Conservation (phyloP, 2,888 invertebrate species). For the Brenthis ino region DNA sequence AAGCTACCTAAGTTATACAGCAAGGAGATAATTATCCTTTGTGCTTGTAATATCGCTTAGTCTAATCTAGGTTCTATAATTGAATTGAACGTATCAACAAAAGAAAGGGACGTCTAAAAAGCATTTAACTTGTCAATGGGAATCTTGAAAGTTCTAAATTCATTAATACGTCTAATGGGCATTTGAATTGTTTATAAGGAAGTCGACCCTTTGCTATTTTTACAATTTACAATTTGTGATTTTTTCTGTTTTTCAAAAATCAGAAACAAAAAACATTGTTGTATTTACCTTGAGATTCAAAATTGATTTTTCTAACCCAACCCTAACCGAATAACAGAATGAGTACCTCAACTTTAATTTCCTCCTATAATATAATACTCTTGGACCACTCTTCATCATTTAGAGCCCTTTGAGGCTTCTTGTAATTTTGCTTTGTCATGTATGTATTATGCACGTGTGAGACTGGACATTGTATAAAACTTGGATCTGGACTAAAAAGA, state of each 20-base stretch:
- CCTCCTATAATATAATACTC: too few species aligned
- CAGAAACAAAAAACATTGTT: background rate
- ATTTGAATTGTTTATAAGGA: constrained; percentile 32
- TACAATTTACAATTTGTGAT: constrained; percentile 5
- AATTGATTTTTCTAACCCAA: background rate
- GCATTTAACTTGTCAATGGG: constrained; percentile 18
- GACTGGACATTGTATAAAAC: too few species aligned
- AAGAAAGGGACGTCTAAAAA: constrained; percentile 13
- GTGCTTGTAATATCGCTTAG: too few species aligned
- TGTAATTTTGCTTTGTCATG: too few species aligned
- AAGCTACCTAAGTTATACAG: too few species aligned
- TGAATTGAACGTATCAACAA: constrained; percentile 4
- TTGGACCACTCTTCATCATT: too few species aligned
- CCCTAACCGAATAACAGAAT: too few species aligned
- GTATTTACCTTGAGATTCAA: background rate
- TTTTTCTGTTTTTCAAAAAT: background rate
- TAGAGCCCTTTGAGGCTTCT: too few species aligned
- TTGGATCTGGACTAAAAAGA: too few species aligned
- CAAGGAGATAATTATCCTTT: too few species aligned
- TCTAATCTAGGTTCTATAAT: background rate
- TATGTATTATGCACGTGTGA: too few species aligned
- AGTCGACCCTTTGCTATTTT: constrained; percentile 27
- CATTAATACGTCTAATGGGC: constrained; percentile 31
- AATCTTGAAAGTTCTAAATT: constrained; percentile 30
- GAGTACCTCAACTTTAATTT: too few species aligned